phyloP scores from a whole-genome alignment of 2,113 vertebrate genomes.

The Prietella phreatophila region DNA sequence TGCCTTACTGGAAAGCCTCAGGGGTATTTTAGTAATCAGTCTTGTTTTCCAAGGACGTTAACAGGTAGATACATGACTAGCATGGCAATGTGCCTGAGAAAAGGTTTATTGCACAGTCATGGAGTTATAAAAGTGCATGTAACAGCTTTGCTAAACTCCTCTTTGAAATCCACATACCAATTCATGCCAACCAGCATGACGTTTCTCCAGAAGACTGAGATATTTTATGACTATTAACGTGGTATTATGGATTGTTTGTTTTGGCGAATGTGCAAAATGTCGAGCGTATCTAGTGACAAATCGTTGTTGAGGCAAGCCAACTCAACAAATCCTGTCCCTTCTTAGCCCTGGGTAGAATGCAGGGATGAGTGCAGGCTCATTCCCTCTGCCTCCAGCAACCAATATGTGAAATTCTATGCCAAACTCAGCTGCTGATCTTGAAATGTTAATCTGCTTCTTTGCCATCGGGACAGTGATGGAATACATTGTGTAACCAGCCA shows the following conservation, averaged over 20 bases:
- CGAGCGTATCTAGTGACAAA: background rate
- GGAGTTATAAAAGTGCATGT: background rate
- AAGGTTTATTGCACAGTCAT: background rate
- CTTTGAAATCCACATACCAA: background rate
- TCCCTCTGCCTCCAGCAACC: background rate
- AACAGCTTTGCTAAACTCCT: background rate
- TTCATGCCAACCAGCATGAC: too few species aligned
- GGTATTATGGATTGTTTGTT: background rate
- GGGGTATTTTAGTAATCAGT: background rate
- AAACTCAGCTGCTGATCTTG: background rate
- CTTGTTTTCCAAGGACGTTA: background rate
- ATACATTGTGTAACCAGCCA: background rate
- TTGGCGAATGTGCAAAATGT: background rate
- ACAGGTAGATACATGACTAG: background rate
- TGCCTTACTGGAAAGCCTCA: background rate
- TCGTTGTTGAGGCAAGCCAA: background rate
- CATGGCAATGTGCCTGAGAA: background rate
- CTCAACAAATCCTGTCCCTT: background rate
- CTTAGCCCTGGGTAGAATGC: background rate
- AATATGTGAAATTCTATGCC: background rate
- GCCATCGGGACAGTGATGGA: background rate
- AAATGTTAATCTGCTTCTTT: background rate
- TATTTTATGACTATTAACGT: background rate
- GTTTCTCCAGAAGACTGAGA: background rate
- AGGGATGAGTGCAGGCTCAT: background rate